Evolutionary conservation across 2,113 vertebrate species (phyloP).

Genomic region (Poeciliopsis retropinna): DNA sequence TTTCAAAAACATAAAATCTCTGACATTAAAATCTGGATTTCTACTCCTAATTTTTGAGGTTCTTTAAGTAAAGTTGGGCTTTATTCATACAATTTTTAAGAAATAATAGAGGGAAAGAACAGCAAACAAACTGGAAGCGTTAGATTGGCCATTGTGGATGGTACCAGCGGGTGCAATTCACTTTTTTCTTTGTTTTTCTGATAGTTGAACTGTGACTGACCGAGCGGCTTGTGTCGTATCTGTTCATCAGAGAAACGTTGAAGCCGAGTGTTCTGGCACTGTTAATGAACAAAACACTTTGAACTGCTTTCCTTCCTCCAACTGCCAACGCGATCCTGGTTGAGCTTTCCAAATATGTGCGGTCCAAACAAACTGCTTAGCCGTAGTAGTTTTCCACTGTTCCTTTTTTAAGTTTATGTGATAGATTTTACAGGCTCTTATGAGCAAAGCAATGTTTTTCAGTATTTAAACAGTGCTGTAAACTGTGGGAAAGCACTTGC

Average conservation of each 20-base stretch:
- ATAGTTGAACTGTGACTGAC: neutral
- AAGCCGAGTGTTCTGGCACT: slow-evolving; percentile 17
- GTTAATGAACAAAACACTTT: slow-evolving; percentile 33
- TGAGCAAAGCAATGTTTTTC: neutral
- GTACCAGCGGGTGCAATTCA: neutral
- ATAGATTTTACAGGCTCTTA: neutral
- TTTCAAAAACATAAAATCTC: neutral
- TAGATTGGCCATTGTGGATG: neutral
- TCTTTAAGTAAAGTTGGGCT: neutral
- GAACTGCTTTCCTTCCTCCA: slow-evolving; percentile 20
- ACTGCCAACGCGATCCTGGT: slow-evolving; percentile 43
- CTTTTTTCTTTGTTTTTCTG: slow-evolving; percentile 4
- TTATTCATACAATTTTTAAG: neutral
- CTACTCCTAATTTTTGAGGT: neutral
- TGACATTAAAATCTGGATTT: neutral
- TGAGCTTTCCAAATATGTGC: slow-evolving; percentile 7
- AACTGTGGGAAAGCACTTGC: neutral
- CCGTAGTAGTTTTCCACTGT: slow-evolving; percentile 10
- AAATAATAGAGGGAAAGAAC: neutral
- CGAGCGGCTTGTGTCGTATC: slow-evolving; percentile 1
- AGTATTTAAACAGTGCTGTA: neutral
- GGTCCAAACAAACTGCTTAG: slow-evolving; percentile 16
- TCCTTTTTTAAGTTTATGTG: slow-evolving; percentile 2
- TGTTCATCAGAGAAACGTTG: neutral
- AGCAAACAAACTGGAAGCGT: neutral